phyloP scores from a whole-genome alignment of 2,888 invertebrate genomes.

The Synergus japonicus region DNA sequence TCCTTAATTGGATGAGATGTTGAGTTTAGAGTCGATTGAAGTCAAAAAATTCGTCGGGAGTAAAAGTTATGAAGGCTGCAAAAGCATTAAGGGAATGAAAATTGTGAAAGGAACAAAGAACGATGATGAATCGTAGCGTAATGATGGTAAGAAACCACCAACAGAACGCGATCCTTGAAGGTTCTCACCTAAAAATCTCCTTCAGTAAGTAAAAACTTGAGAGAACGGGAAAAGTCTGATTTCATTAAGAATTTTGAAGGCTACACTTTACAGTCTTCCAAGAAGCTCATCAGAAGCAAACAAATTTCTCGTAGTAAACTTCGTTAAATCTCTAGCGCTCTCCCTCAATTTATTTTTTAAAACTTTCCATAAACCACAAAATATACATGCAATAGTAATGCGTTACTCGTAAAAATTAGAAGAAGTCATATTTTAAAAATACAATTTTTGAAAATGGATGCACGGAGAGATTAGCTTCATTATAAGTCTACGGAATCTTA shows the following conservation, averaged over 20 bases:
- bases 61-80: neutral
- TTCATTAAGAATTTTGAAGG: slow-evolving; percentile 43
- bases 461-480: neutral
- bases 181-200: neutral
- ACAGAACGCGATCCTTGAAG: neutral
- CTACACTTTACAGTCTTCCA: neutral
- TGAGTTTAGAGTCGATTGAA: neutral
- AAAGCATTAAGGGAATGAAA: neutral
- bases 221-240: slow-evolving; percentile 52
- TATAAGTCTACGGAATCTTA: neutral
- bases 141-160: slow-evolving; percentile 64
- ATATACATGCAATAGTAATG: too few relatives aligned
- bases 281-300: neutral
- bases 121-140: slow-evolving; percentile 68
- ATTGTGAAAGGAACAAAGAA: slow-evolving; percentile 57
- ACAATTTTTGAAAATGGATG: too few relatives aligned
- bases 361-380: too few relatives aligned
- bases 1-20: neutral
- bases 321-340: neutral
- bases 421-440: too few relatives aligned
- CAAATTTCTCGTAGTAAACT: neutral
- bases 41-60: neutral
- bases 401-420: too few relatives aligned
- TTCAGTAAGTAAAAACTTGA: neutral
- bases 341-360: too few relatives aligned